phyloP scores from a whole-genome alignment of 2,888 invertebrate species.

The Heliconius charithonia region DNA sequence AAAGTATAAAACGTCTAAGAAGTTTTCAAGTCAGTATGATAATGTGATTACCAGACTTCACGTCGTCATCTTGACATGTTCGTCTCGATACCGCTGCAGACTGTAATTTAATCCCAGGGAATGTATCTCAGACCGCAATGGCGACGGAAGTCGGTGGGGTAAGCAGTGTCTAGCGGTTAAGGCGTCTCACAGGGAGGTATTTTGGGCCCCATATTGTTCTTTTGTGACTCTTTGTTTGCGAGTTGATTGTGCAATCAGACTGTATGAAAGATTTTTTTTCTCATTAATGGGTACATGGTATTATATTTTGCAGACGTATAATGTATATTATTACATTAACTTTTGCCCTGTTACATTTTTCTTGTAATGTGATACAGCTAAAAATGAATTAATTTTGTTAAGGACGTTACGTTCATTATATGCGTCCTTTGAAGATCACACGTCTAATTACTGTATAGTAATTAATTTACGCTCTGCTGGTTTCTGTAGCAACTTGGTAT shows the following conservation, averaged over 20 bases:
- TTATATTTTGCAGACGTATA: neutral
- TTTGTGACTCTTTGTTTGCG: slow-evolving; percentile 45
- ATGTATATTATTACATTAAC: neutral
- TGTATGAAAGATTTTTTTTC: neutral
- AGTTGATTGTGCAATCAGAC: slow-evolving; percentile 38
- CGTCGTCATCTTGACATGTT: slow-evolving; percentile 50
- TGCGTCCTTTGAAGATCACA: slow-evolving; percentile 57
- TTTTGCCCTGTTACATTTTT: slow-evolving; percentile 13
- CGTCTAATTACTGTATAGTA: slow-evolving; percentile 64
- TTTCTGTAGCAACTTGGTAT: slow-evolving; percentile 55
- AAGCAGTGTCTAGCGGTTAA: slow-evolving; percentile 56
- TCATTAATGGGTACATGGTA: neutral
- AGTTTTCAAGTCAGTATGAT: slow-evolving; percentile 45
- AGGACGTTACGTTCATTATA: slow-evolving; percentile 49
- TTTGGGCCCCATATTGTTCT: slow-evolving; percentile 57
- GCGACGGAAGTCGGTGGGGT: slow-evolving; percentile 62
- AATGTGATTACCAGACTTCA: slow-evolving; percentile 50
- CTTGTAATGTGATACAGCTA: slow-evolving; percentile 23
- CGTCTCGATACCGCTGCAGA: slow-evolving; percentile 51
- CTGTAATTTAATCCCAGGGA: slow-evolving; percentile 69
- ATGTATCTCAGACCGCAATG: slow-evolving; percentile 68
- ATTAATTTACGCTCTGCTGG: slow-evolving; percentile 61
- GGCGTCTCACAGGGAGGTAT: slow-evolving; percentile 60
- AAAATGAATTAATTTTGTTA: slow-evolving; percentile 45
- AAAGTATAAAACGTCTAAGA: slow-evolving; percentile 36